Evolutionary conservation across 2,797 vertebrate genomes (phyloP), one percentile per base, ranked within the genome.

Genomic region (Bradypodion ventrale): DNA sequence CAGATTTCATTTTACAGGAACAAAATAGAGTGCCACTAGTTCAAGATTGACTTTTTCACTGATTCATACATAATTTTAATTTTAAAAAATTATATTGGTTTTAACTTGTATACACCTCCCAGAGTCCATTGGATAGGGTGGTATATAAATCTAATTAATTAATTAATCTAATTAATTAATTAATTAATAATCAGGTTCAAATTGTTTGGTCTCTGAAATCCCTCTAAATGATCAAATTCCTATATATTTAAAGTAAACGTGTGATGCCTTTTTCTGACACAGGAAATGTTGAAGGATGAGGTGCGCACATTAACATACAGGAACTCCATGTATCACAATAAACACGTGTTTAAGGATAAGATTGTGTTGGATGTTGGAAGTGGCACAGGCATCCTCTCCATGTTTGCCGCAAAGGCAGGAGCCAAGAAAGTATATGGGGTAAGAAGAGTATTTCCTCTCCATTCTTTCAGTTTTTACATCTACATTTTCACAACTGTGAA

Each of bases 281-380:
- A 99, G 98, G 98, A 99, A 94, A 99, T 99, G 98, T 94, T 99
- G 89, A 99, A 99, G 92, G 99, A 99, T 13, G 99, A 99, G 91
- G 98, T 99, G 78, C 96, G 99, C 84, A 99, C 98, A 0, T 96
- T 99, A 91, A 99, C 98, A 4, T 99, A 99, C 93, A 96, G 99
- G 88, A 99, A 99, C 89, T 97, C 99, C 90, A 99, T 99, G 97
- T 99, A 99, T 95, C 98, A 99, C 95, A 99, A 99, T 95, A 99
- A 99, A 89, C 99, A 99, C 1, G 97, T 98, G 90, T 99, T 99
- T 96, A 99, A 99, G 94, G 98, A 99, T 93, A 99, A 99, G 92
- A 95, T 98, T 77, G 98, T 99, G 80, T 94, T 99, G 91, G 99
- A 99, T 27, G 98, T 99, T 5, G 99, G 99, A 59, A 99, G 99